A percentile compares a stretch with the other conserved stretches of the same genome.
phyloP scores from a whole-genome alignment of 1,140 invertebrate genomes.

The Aphelinus atriplicis region DNA sequence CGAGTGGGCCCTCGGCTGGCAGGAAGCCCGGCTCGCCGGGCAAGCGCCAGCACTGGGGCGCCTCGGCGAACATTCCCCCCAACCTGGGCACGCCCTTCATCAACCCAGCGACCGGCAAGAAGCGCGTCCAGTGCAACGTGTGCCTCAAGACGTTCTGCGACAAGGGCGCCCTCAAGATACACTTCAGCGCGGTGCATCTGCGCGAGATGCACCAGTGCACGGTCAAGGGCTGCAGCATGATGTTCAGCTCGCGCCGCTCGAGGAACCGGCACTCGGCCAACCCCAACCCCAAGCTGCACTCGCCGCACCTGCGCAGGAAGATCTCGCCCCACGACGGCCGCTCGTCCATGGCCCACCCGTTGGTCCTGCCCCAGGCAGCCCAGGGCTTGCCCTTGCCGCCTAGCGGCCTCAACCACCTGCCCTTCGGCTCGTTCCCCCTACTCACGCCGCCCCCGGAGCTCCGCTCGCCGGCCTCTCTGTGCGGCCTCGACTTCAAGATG shows the following conservation, averaged over 20 bases:
- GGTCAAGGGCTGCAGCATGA: constrained; percentile 98
- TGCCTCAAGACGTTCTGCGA: constrained; percentile 99
- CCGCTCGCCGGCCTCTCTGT: constrained; percentile 70
- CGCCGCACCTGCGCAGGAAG: constrained; percentile 89
- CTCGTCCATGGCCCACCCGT: constrained; percentile 84
- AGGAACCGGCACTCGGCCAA: constrained; percentile 97
- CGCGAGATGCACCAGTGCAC: constrained; percentile 99
- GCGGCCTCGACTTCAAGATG: constrained; percentile 76
- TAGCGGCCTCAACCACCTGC: constrained; percentile 72
- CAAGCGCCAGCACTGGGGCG: constrained; percentile 87
- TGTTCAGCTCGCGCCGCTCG: constrained; percentile 96
- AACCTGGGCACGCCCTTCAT: constrained; percentile 90
- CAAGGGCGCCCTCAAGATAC: constrained; percentile 99
- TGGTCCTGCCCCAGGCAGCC: constrained; percentile 76
- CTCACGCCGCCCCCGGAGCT: constrained; percentile 79
- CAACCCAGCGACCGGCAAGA: constrained; percentile 92
- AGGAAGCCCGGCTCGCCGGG: constrained; percentile 87
- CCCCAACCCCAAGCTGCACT: constrained; percentile 98
- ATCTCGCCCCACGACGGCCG: constrained; percentile 93
- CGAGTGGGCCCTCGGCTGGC: constrained; percentile 64
- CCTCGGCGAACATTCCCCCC: constrained; percentile 77
- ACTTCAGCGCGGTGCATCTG: constrained; percentile 98
- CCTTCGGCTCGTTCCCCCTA: constrained; percentile 80
- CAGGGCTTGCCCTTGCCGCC: constrained; percentile 72
- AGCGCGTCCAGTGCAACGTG: constrained; percentile 97